Evolutionary conservation across 2,113 vertebrate species (phyloP), one percentile per base, ranked within the genome.

Genomic region (Ceuthmochares aereus): DNA sequence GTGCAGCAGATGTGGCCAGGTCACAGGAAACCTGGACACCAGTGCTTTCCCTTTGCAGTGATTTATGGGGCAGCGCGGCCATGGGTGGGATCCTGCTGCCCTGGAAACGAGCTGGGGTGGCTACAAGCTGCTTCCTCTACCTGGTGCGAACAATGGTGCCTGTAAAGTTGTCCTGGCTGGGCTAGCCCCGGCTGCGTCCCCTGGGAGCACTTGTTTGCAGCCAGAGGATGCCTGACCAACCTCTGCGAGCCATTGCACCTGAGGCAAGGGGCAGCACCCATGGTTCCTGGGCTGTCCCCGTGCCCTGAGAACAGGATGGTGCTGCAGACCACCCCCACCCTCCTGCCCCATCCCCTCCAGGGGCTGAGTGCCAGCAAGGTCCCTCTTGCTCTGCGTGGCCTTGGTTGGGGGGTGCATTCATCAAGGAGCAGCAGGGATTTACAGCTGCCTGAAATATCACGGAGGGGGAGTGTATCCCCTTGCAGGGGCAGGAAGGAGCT

Each of bases 111-210:
- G 90, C 73, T 55, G 87, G 88, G 80, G 52, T 40, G 78, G 82
- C 89, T 95, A 87, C 92, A 75, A 58, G 84, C 89, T 16, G 88
- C 77, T 96, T 96, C 96, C 96, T 89, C 72, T 23, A 68, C 84
- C 74, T 14, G 1, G 12, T 2, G 4, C 5, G 6, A 91, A 96
- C 95, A 96, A 91, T 96, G 84, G 70, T 6, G 89, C 77, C 59
- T 36, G 84, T 67, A 92, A 91, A 74, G 29, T 54, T 2, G 1
- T 59, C n/a, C 54, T 3, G 10, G 23, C 90, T 29, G 60, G 10
- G 45, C n/a, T 1, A 45, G 23, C 54, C 8, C 29, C 52, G 3
- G 7, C 23, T 9, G 4, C 1, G 36, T 40, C 40, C 40, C 40
- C 40, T 40, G 40, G 86, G 75, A 84, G 52, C 67, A 72, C 47